These are phyloP conservation scores for Drosophila rufa DNA, from an alignment of 1,140 invertebrate species.

Conservation along the genomic window DNA sequence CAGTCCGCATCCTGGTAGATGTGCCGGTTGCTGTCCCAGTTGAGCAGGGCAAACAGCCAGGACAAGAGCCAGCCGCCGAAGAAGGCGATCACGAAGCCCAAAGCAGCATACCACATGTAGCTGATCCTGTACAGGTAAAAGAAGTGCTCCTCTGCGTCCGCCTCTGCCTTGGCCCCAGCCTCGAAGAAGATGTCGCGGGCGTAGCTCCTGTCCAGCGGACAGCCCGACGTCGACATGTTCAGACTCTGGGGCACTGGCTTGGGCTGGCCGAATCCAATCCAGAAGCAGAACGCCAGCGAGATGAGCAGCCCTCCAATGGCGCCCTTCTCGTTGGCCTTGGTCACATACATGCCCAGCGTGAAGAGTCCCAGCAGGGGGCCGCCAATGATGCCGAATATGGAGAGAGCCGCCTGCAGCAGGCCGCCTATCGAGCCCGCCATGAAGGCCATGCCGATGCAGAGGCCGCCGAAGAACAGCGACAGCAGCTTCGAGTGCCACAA, in stretches of 20 bases:
- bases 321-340: conserved; percentile 89
- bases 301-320: conserved; percentile 88
- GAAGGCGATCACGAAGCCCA: conserved; percentile 89
- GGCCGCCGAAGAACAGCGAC: conserved; percentile 89
- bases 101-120: conserved; percentile 93
- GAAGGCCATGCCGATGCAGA: conserved; percentile 91
- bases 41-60: conserved; percentile 67
- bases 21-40: conserved; percentile 73
- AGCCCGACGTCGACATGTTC: conserved; percentile 87
- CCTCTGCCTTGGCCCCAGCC: too few species aligned
- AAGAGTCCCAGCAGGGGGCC: conserved; percentile 93
- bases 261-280: conserved; percentile 94
- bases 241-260: conserved; percentile 88
- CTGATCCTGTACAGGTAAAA: conserved; percentile 87
- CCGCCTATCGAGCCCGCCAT: conserved; percentile 89
- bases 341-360: conserved; percentile 91
- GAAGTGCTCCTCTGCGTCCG: conserved; percentile 38
- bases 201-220: conserved; percentile 73
- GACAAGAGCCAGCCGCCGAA: conserved; percentile 89
- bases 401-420: conserved; percentile 90
- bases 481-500: conserved; percentile 87
- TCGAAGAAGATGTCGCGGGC: conserved; percentile 26
- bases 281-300: conserved; percentile 90
- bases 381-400: conserved; percentile 92
- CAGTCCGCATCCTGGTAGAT: conserved; percentile 61